Conservation (phyloP, 2,113 vertebrate genomes). For the Calonectris borealis region DNA sequence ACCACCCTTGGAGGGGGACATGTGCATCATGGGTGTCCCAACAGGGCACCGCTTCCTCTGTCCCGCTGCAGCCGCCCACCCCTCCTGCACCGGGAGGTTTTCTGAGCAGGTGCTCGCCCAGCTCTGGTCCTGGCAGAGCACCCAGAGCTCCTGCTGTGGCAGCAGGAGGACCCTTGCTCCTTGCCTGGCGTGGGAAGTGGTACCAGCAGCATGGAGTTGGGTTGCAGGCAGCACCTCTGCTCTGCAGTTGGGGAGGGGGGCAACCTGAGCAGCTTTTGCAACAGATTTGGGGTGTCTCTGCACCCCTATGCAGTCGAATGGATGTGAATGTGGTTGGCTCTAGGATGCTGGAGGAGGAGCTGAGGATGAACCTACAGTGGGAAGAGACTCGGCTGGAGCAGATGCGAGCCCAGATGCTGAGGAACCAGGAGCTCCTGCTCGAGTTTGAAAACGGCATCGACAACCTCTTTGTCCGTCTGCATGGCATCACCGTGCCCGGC, state of each 20-base stretch:
- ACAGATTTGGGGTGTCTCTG: not conserved
- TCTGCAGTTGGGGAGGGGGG: not conserved
- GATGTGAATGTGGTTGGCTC: not conserved
- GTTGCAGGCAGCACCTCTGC: not conserved
- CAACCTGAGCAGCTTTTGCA: not conserved
- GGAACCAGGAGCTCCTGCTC: not conserved
- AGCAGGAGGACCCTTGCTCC: not conserved
- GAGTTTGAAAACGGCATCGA: not conserved
- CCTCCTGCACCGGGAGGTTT: accelerated
- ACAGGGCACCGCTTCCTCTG: not conserved
- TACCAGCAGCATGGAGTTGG: not conserved
- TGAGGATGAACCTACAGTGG: not conserved
- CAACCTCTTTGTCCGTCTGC: not conserved
- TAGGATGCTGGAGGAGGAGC: not conserved
- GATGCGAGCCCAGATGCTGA: not conserved
- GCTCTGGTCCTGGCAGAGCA: not conserved
- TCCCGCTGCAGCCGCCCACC: not conserved
- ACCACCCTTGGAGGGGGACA: accelerated
- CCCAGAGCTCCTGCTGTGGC: not conserved
- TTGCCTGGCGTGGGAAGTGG: not conserved
- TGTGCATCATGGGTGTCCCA: not conserved
- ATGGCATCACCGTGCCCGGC: not conserved
- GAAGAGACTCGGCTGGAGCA: not conserved
- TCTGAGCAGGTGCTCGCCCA: not conserved
- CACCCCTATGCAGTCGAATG: not conserved